Conservation (phyloP, 1,140 invertebrate species). For the Aphis gossypii region DNA sequence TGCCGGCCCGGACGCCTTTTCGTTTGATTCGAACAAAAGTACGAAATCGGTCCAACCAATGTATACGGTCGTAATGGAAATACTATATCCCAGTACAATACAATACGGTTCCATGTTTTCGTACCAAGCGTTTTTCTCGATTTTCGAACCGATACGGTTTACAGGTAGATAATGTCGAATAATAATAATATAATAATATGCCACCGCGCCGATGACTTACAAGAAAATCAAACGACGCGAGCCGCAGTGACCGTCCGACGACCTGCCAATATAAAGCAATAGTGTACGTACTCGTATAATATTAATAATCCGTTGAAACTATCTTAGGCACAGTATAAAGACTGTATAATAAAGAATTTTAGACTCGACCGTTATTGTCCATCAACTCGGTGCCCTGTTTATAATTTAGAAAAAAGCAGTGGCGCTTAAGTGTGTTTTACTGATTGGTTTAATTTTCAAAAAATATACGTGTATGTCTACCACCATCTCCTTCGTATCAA, state of each 20-base stretch:
- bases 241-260: not conserved
- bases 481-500: not conserved
- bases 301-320: not conserved
- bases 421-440: not conserved
- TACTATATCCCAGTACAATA: not conserved
- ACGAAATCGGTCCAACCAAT: not conserved
- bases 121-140: not conserved
- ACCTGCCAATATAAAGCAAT: not conserved
- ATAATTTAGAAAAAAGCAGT: not conserved
- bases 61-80: not conserved
- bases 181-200: not conserved
- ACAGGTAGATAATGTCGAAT: not conserved
- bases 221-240: not conserved
- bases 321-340: not conserved
- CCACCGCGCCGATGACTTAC: not conserved
- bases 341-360: not conserved
- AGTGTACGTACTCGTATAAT: not conserved
- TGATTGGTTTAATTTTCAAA: not conserved
- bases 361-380: not conserved
- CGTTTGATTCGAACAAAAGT: slow-evolving; percentile 25
- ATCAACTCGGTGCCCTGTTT: too few relatives aligned
- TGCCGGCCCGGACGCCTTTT: slow-evolving; percentile 12
- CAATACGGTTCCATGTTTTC: not conserved
- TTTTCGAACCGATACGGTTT: not conserved
- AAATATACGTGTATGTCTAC: not conserved